phyloP scores from a whole-genome alignment of 1,140 invertebrate species.

The Magallana gigas region DNA sequence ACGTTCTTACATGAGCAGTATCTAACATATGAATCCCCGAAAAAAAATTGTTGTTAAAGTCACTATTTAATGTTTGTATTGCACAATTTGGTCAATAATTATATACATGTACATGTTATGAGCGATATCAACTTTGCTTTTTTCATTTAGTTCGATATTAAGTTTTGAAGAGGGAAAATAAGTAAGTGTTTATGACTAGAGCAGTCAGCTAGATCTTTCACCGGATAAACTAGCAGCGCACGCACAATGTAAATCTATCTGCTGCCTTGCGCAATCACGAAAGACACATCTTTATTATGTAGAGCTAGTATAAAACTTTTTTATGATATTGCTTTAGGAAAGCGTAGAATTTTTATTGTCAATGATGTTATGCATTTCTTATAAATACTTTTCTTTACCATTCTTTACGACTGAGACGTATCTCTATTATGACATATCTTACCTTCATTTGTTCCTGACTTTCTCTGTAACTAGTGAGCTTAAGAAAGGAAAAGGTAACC shows the following conservation, averaged over 20 bases:
- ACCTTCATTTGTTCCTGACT: no score
- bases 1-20: not conserved
- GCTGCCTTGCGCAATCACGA: not conserved
- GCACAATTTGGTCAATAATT: no score
- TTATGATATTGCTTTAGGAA: no score
- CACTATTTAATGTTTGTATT: not conserved
- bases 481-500: slow-evolving; percentile 5
- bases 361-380: no score
- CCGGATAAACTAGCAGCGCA: slow-evolving; percentile 6
- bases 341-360: no score
- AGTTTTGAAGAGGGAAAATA: slow-evolving; percentile 18
- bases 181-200: not conserved
- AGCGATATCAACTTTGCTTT: not conserved
- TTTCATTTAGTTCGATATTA: slow-evolving; percentile 3
- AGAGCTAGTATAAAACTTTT: no score
- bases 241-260: not conserved
- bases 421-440: no score
- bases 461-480: not conserved
- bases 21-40: not conserved
- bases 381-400: no score
- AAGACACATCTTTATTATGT: no score
- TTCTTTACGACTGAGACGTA: no score
- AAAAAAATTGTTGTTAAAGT: not conserved
- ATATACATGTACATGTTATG: not conserved
- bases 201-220: not conserved